Percentiles rank a stretch among this genome's conserved stretches.
phyloP scores from a whole-genome alignment of 1,140 invertebrate genomes.

The Micrasema minimum region DNA sequence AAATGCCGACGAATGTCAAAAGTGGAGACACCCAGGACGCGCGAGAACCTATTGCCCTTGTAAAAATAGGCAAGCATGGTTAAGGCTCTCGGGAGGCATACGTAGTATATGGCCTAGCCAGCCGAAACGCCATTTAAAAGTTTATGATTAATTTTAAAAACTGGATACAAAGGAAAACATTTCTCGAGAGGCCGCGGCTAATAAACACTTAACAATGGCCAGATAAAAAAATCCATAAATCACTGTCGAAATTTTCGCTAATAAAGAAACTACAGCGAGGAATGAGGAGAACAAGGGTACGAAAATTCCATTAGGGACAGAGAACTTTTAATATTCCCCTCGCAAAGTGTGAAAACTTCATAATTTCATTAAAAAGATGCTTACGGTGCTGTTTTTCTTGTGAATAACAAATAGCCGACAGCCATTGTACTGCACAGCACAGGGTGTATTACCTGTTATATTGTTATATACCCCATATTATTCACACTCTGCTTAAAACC shows the following conservation, averaged over 20 bases:
- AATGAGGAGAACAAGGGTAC: conserved; percentile 31
- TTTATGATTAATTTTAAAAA: conserved; percentile 38
- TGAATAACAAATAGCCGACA: conserved; percentile 54
- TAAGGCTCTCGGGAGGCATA: no score
- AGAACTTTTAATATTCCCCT: conserved; percentile 51
- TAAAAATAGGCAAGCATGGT: no score
- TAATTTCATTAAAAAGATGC: conserved; percentile 55
- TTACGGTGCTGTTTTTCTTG: conserved; percentile 55
- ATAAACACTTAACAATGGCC: conserved; percentile 39
- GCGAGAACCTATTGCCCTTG: no score
- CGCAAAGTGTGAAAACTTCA: conserved; percentile 51
- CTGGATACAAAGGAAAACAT: conserved; percentile 9
- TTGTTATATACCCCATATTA: no score
- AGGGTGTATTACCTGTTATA: no score
- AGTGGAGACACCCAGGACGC: no score
- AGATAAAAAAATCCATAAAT: conserved; percentile 48
- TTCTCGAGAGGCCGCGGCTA: conserved; percentile 20
- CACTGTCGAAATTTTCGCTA: conserved; percentile 52
- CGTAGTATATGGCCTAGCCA: no score
- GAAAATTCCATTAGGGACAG: conserved; percentile 47
- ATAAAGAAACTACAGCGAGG: conserved; percentile 47
- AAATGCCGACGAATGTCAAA: no score
- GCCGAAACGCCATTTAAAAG: conserved; percentile 23
- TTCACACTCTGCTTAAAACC: no score
- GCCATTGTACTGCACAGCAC: no score